Percentiles rank a stretch among this genome's conserved stretches.
phyloP scores from a whole-genome alignment of 1,140 invertebrate genomes.

The Lepeophtheirus salmonis region DNA sequence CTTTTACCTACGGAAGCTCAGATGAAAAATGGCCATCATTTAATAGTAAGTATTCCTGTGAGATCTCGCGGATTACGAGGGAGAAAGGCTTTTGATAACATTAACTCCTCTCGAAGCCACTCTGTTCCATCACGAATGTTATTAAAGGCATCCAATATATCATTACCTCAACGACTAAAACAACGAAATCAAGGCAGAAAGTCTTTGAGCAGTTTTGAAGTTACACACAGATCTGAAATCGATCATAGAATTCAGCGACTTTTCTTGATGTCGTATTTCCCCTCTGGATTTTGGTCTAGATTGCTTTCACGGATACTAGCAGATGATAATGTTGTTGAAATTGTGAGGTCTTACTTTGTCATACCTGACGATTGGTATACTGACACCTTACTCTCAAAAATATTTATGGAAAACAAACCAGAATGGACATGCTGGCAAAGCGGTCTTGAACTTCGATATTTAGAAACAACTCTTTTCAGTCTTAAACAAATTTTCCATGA shows the following conservation, averaged over 20 bases:
- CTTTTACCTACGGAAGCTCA: conserved; percentile 65
- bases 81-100: background rate
- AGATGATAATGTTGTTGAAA: conserved; percentile 64
- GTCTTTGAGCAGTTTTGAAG: conserved; percentile 19
- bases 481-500: conserved; percentile 58
- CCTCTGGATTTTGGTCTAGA: conserved; percentile 91
- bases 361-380: conserved; percentile 28
- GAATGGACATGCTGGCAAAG: conserved; percentile 93
- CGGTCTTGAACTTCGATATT: conserved; percentile 65
- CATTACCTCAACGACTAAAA: no score
- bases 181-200: conserved; percentile 19
- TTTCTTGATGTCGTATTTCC: conserved; percentile 83
- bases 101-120: background rate
- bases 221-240: conserved; percentile 23
- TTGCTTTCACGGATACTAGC: conserved; percentile 76
- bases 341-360: conserved; percentile 47
- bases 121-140: conserved; percentile 5
- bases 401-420: conserved; percentile 31
- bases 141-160: conserved; percentile 20
- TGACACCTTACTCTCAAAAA: conserved; percentile 9
- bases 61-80: conserved; percentile 40
- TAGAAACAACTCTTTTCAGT: conserved; percentile 54
- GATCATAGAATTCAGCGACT: conserved; percentile 33
- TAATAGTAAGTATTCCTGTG: conserved; percentile 37
- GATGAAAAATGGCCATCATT: conserved; percentile 32